Evolutionary conservation across 2,113 vertebrate genomes (phyloP), one percentile per base, ranked within the genome.

Genomic region (Cryptotis parvus): DNA sequence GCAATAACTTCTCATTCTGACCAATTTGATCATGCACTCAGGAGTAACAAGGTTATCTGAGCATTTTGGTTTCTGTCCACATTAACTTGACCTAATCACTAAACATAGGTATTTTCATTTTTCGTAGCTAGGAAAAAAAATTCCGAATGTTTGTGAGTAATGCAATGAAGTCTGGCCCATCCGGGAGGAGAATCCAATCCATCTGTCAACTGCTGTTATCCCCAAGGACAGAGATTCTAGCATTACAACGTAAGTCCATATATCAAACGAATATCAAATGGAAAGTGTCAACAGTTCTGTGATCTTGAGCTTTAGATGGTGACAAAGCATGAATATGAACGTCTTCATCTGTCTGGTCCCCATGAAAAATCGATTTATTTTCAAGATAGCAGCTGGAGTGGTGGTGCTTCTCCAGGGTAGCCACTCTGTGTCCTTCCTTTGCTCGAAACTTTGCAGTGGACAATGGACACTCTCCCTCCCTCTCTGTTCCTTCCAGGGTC

Each of bases 221-320:
- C 31, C 49, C 39, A 66, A 90, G 9, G 58, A 69, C 45, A 68
- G 31, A 90, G 76, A 88, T 37, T 77, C 87, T 77, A 81, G 20
- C 58, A 86, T 75, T 65, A 65, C 11, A 82, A 80, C 6, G 78
- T 58, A 86, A 82, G 82, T 52, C 3, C n/a, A 66, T 16, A 86
- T 2, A 26, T 20, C 24, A 79, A 94, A 94, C n/a, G 31, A 69
- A 33, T 29, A n/a, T n/a, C 70, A 84, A 79, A 33, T 39, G 27
- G 37, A 27, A 68, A 92, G 37, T 33, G 5, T 68, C 43, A 79
- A 81, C 35, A 81, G 58, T 81, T 80, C 61, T 52, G 27, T 93
- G 88, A 63, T 92, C 55, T 94, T 31, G 31, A 77, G 55, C 29
- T 90, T 63, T 81, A 76, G 35, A 90, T 43, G 37, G 75, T 39